phyloP scores from a whole-genome alignment of 2,888 invertebrate genomes.

The Andrena hattorfiana region DNA sequence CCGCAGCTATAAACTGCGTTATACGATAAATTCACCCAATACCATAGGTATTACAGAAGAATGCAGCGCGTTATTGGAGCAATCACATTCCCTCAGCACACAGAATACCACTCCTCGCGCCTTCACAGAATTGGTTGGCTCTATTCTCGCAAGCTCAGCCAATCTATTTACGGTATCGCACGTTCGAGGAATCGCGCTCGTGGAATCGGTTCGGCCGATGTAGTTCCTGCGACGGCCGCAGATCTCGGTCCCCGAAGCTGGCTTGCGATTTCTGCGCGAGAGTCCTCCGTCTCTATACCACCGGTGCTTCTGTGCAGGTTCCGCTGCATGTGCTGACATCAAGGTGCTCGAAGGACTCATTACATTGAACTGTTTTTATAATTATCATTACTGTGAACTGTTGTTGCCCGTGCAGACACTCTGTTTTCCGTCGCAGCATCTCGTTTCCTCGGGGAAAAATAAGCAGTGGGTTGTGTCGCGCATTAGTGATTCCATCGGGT shows the following conservation, averaged over 20 bases:
- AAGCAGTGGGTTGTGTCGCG: conserved; percentile 58
- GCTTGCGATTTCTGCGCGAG: not conserved
- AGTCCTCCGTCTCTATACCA: conserved; percentile 61
- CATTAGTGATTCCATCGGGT: conserved; percentile 61
- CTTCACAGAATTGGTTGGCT: conserved; percentile 12
- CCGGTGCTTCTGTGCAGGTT: conserved; percentile 74
- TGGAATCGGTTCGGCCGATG: conserved; percentile 9
- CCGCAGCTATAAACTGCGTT: not conserved
- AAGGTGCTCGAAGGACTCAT: conserved; percentile 77
- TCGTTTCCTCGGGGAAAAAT: conserved; percentile 50
- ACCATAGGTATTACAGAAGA: not conserved
- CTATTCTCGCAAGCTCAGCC: not conserved
- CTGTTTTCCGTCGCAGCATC: conserved; percentile 61
- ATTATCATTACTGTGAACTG: conserved; percentile 76
- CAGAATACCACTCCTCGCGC: not conserved
- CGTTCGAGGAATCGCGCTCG: not conserved
- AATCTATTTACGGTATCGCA: conserved; percentile 29
- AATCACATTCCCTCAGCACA: not conserved
- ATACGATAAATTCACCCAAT: conserved; percentile 2
- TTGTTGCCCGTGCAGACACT: conserved; percentile 68
- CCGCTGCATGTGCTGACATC: conserved; percentile 79
- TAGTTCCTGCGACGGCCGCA: conserved; percentile 43
- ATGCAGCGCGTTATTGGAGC: not conserved
- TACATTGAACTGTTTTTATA: conserved; percentile 79
- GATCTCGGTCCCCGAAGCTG: not conserved